Percentiles rank a stretch among this genome's conserved stretches.
Evolutionary conservation across 1,140 invertebrate genomes (phyloP).

Genomic region (Acromyrmex charruanus): DNA sequence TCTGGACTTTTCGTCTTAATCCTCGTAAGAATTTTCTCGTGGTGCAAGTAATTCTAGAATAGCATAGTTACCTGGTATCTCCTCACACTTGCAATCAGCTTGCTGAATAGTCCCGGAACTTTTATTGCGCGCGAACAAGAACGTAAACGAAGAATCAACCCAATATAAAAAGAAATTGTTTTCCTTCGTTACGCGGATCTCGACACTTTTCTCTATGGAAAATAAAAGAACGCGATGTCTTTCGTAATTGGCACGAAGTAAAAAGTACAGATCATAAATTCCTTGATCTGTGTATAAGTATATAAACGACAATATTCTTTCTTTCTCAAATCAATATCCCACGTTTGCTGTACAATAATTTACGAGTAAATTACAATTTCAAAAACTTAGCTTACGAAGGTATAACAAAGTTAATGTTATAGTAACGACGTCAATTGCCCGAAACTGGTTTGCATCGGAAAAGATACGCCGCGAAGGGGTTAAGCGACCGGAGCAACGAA

Average conservation of each 20-base stretch:
- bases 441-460: slow-evolving; percentile 51
- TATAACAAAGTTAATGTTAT: neutral
- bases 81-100: slow-evolving; percentile 46
- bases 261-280: neutral
- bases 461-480: slow-evolving; percentile 30
- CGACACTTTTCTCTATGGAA: slow-evolving; percentile 9
- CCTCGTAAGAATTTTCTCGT: slow-evolving; percentile 52
- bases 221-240: neutral
- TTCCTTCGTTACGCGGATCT: neutral
- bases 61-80: slow-evolving; percentile 23
- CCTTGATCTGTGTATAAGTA: too few species aligned
- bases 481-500: slow-evolving; percentile 50
- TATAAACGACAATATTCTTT: neutral
- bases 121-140: slow-evolving; percentile 50
- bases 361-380: neutral
- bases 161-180: slow-evolving; percentile 36
- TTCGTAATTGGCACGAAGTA: neutral
- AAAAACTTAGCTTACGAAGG: neutral
- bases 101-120: slow-evolving; percentile 36
- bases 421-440: slow-evolving; percentile 42
- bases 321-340: neutral
- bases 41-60: slow-evolving; percentile 46
- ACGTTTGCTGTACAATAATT: neutral
- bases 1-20: slow-evolving; percentile 44
- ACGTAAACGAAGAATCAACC: slow-evolving; percentile 45